A percentile compares a stretch with the other conserved stretches of the same genome.
Evolutionary conservation across 30 jellyfish, hydroid and myxozoan species (phyloP).

Genomic region (Turritopsis dohrnii): DNA sequence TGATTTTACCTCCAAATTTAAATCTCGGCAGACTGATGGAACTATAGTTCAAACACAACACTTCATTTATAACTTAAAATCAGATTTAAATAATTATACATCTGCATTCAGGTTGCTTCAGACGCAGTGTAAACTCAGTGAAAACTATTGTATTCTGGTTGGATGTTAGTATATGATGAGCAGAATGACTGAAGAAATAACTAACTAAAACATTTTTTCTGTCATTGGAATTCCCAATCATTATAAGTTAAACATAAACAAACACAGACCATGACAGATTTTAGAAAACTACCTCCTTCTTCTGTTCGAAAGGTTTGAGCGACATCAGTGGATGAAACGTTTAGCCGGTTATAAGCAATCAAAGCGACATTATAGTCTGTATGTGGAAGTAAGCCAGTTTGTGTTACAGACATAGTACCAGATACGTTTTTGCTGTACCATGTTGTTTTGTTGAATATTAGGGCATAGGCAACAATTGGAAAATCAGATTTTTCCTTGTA

Average conservation of each 20-base stretch:
- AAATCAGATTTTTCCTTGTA: background rate
- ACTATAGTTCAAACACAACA: background rate
- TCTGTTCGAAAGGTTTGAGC: background rate
- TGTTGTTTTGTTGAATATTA: background rate
- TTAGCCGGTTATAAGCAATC: background rate
- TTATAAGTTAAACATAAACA: no score
- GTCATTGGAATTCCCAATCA: no score
- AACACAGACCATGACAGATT: background rate
- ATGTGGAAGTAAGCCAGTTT: background rate
- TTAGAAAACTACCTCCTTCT: background rate
- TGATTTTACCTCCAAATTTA: background rate
- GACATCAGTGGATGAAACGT: background rate
- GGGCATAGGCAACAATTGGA: background rate
- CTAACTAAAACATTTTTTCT: no score
- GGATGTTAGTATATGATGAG: no score
- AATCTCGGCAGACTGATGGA: conserved; percentile 8
- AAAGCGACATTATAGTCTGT: background rate
- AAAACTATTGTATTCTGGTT: no score
- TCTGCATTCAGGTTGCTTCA: no score
- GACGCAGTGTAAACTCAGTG: no score
- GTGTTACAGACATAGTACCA: background rate
- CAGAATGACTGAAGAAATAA: no score
- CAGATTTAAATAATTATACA: no score
- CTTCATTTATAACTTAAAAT: background rate
- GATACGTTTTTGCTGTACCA: background rate